These are phyloP conservation scores for Adrianichthys oophorus DNA, from an alignment of 2,797 vertebrate genomes.

Conservation along the genomic window DNA sequence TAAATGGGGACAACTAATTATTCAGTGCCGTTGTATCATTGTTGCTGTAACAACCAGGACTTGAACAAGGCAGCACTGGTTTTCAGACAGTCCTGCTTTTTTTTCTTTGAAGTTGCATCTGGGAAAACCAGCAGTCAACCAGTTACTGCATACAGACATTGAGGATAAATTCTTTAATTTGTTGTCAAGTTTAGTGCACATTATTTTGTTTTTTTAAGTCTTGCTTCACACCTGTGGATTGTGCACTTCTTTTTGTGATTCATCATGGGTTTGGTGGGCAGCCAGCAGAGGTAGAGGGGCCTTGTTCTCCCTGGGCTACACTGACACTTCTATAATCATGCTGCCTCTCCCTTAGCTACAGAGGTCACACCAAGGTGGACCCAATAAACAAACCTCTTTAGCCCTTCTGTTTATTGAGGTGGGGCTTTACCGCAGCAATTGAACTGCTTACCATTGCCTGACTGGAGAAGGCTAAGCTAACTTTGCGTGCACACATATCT, in stretches of 20 bases:
- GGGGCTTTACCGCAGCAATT: conserved; percentile 66
- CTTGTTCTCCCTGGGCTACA: conserved; percentile 30
- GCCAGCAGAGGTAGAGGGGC: conserved; percentile 31
- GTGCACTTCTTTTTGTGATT: conserved; percentile 61
- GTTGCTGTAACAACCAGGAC: too few species aligned
- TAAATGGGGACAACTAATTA: too few species aligned
- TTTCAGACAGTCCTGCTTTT: not conserved
- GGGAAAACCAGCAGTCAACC: conserved; percentile 24
- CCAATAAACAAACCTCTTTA: conserved; percentile 83
- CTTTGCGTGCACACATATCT: conserved; percentile 23
- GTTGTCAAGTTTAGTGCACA: conserved; percentile 12
- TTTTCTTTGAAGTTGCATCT: conserved; percentile 8
- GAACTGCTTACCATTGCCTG: conserved; percentile 62
- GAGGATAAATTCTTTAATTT: conserved; percentile 50
- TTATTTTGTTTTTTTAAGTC: conserved; percentile 38
- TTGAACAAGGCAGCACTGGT: too few species aligned
- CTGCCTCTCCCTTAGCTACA: conserved; percentile 63
- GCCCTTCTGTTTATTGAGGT: conserved; percentile 73
- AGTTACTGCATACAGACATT: conserved; percentile 47
- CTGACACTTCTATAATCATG: conserved; percentile 76
- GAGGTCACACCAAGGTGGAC: conserved; percentile 80
- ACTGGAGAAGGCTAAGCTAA: conserved; percentile 42
- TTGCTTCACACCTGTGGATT: conserved; percentile 23
- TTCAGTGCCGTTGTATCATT: too few species aligned
- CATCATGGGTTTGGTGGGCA: conserved; percentile 46